Base-by-base conservation (phyloP, 1,140 invertebrate species). In the Sycophaga agraensis region DNA sequence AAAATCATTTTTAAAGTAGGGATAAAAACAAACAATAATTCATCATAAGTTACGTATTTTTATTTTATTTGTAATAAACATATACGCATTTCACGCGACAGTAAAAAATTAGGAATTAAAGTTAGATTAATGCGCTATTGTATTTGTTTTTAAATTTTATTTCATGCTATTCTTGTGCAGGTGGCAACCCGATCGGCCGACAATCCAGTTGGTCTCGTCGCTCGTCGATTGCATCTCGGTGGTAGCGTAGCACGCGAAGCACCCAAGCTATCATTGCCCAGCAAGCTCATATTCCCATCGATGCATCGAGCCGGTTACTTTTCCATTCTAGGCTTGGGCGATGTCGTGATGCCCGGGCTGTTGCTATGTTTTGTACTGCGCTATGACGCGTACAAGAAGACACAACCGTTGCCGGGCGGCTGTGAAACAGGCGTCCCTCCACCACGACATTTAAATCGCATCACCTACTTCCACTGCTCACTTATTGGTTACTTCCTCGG, bases 341-440 rank as follows among this genome's bases (percentile, higher is more conserved):
- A 98, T 80, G 95, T 98, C 65, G 96, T 97, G 16, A 98, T 98
- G 95, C 96, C 96, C n/a, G 96, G 96, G 4, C 81, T 98, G 19
- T 73, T 98, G 64, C 83, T 98, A 60, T 98, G 96, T 82, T 98
- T 98, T 81, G 96, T 98, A 42, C 78, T 98, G 61, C 86, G 91
- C 17, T 98, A 97, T 76, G 96, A 98, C 82, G 94, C 95, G 9
- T 97, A 97, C 81, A 98, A 98, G 81, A 96, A 96, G 76, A 88
- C 91, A 35, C 90, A 91, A 72, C 74, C 88, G n/a, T 81, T 88
- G 26, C 83, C 83, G 50, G 84, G 84, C 40, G 86, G 84, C 31
- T 87, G 85, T 64, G 91, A 93, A 72, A 85, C 89, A 59, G 90
- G 91, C 17, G 86, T 93, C 49, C 91, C 91, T 42, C 89, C 89